Evolutionary conservation across 1,140 invertebrate genomes (phyloP).

Genomic region (Panulirus ornatus): DNA sequence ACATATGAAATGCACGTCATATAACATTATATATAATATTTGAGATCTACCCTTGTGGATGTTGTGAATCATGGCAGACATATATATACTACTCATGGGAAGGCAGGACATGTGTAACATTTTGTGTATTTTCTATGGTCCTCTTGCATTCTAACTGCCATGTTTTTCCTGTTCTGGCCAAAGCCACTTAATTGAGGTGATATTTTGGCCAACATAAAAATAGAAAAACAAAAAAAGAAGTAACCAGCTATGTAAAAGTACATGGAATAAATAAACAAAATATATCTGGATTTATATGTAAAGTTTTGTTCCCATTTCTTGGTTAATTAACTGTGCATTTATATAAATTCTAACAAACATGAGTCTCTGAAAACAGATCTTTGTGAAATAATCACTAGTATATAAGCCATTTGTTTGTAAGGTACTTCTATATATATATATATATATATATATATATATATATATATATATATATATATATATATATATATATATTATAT

Average conservation of each 20-base stretch:
- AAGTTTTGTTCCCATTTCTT: neutral
- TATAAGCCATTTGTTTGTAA: too few species aligned
- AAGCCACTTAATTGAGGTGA: neutral
- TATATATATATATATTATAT: neutral
- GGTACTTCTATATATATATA: neutral
- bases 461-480: neutral
- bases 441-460: neutral
- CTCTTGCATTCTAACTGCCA: neutral
- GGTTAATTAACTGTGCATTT: neutral
- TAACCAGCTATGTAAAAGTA: neutral
- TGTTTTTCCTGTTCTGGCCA: neutral
- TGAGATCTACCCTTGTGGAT: constrained; percentile 63
- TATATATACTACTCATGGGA: constrained; percentile 43
- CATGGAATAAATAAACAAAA: neutral
- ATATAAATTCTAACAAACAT: neutral
- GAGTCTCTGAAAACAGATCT: too few species aligned
- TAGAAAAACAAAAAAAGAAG: neutral
- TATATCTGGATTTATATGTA: neutral
- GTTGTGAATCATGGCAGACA: constrained; percentile 45
- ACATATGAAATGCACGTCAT: constrained; percentile 67
- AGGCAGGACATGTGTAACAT: constrained; percentile 32
- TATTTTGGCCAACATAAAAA: neutral
- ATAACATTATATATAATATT: constrained; percentile 43
- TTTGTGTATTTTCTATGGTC: neutral
- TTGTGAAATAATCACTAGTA: too few species aligned